Conservation (phyloP, 2,113 vertebrate genomes). For the Pygoscelis adeliae region DNA sequence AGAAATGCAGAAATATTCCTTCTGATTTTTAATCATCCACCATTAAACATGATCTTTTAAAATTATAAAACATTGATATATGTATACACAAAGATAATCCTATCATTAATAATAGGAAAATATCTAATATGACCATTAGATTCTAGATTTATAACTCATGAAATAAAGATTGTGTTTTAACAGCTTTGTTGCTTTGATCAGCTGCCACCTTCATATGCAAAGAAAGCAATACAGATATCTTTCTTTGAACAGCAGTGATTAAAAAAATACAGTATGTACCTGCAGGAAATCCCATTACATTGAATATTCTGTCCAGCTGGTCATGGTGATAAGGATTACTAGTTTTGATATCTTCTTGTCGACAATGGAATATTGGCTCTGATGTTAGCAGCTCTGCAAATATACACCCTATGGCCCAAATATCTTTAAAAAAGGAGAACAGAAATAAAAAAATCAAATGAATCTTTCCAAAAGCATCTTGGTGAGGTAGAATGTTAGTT, state of each 20-base stretch:
- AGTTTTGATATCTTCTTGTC: slow-evolving; percentile 99
- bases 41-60: not conserved
- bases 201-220: slow-evolving; percentile 47
- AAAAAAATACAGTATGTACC: slow-evolving; percentile 79
- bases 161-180: slow-evolving; percentile 30
- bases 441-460: slow-evolving; percentile 60
- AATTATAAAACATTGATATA: not conserved
- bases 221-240: slow-evolving; percentile 35
- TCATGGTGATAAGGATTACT: slow-evolving; percentile 99
- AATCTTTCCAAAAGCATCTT: slow-evolving; percentile 69
- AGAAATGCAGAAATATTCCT: not conserved
- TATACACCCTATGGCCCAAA: slow-evolving; percentile 99
- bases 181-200: slow-evolving; percentile 40
- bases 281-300: slow-evolving; percentile 99
- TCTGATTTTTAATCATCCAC: not conserved
- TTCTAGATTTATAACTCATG: not conserved
- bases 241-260: slow-evolving; percentile 61
- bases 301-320: slow-evolving; percentile 99
- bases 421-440: slow-evolving; percentile 83
- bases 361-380: slow-evolving; percentile 99
- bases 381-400: slow-evolving; percentile 99
- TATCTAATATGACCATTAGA: not conserved
- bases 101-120: not conserved
- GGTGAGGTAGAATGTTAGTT: not conserved
- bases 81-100: not conserved